phyloP scores from a whole-genome alignment of 1,140 invertebrate genomes.

The Elymnias hypermnestra region DNA sequence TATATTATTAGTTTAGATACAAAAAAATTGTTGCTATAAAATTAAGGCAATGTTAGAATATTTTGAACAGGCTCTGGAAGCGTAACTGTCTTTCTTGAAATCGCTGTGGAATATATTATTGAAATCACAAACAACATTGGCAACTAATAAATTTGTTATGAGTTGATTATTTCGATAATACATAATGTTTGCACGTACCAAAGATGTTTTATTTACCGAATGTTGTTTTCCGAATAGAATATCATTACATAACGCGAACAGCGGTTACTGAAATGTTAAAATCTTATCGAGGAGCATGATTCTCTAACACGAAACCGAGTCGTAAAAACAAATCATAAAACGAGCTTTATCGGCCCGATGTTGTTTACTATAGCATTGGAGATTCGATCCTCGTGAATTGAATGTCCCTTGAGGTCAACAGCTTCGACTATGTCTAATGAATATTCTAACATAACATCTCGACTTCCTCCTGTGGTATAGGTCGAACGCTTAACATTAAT shows the following conservation, averaged over 20 bases:
- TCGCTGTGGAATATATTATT: too few species aligned
- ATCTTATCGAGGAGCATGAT: constrained; percentile 14
- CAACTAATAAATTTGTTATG: too few species aligned
- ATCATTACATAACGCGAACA: not conserved
- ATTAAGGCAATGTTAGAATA: too few species aligned
- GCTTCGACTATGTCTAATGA: constrained; percentile 19
- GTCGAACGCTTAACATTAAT: constrained; percentile 1
- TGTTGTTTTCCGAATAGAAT: not conserved
- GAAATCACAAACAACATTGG: too few species aligned
- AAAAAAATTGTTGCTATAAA: too few species aligned
- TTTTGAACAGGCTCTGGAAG: too few species aligned
- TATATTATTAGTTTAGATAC: too few species aligned
- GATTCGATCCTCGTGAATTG: not conserved
- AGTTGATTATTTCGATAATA: too few species aligned
- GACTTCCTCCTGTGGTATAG: constrained; percentile 13
- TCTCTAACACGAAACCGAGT: constrained; percentile 2
- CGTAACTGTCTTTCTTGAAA: too few species aligned
- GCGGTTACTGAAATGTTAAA: constrained; percentile 10
- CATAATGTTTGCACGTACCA: too few species aligned
- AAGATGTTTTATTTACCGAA: too few species aligned
- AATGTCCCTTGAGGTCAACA: constrained; percentile 13
- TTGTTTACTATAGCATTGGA: constrained; percentile 3
- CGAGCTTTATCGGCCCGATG: not conserved
- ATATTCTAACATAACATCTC: constrained; percentile 17
- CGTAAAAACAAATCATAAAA: constrained; percentile 2